A percentile compares a stretch with the other conserved stretches of the same genome.
Conservation (phyloP, 2,888 invertebrate species). For the Caenorhabditis sp. region DNA sequence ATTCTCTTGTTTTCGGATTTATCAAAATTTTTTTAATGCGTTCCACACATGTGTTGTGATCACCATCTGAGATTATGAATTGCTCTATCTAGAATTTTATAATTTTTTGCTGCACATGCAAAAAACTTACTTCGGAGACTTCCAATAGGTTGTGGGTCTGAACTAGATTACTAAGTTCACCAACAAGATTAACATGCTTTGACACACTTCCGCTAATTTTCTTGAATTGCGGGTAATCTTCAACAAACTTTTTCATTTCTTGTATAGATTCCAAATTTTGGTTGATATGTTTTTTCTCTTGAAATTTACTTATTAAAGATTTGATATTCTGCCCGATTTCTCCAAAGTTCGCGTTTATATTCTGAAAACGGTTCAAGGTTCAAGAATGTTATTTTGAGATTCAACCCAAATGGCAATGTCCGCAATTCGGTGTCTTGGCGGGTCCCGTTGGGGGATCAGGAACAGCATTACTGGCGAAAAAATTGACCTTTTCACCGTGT, state of each 20-base stretch:
- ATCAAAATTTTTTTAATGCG: slow-evolving; percentile 90
- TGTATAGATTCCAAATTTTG: slow-evolving; percentile 94
- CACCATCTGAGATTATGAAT: slow-evolving; percentile 89
- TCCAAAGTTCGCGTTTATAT: slow-evolving; percentile 96
- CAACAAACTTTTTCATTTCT: slow-evolving; percentile 95
- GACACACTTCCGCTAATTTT: slow-evolving; percentile 89
- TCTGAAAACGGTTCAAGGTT: slow-evolving; percentile 85
- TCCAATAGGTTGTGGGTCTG: slow-evolving; percentile 89
- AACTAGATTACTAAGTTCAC: slow-evolving; percentile 93
- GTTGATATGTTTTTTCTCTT: slow-evolving; percentile 93
- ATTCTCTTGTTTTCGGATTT: slow-evolving; percentile 86
- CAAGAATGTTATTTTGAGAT: no score
- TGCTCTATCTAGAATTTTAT: slow-evolving; percentile 88
- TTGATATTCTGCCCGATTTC: slow-evolving; percentile 98
- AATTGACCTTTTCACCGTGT: no score
- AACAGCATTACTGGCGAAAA: no score
- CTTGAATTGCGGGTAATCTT: slow-evolving; percentile 97
- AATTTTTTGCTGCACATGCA: no score
- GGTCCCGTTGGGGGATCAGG: no score
- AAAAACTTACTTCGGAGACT: slow-evolving; percentile 63
- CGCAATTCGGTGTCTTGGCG: no score
- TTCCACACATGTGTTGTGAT: slow-evolving; percentile 86
- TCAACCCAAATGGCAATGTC: no score
- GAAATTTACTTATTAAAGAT: slow-evolving; percentile 97
- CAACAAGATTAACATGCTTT: slow-evolving; percentile 97